Percentiles rank a stretch among this genome's conserved stretches.
Evolutionary conservation across 2,797 vertebrate species (phyloP).

Genomic region (Hydrolagus colliei): DNA sequence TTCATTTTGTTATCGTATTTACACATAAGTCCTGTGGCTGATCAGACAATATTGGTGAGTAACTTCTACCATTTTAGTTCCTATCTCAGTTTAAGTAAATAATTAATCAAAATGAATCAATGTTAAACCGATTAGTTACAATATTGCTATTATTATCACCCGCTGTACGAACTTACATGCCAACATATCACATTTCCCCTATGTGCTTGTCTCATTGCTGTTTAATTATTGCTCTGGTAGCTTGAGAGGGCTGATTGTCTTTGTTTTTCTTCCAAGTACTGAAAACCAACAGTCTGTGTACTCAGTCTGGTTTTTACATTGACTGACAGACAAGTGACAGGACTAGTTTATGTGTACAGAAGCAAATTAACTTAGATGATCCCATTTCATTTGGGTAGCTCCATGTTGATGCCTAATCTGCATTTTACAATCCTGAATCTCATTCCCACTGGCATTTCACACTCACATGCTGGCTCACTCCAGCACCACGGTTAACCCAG

Average conservation of each 20-base stretch:
- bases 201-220: background rate
- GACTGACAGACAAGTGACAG: conserved; percentile 4
- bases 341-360: background rate
- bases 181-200: background rate
- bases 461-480: background rate
- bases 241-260: no score
- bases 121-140: background rate
- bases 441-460: background rate
- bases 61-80: no score
- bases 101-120: background rate
- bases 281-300: conserved; percentile 8
- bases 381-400: background rate
- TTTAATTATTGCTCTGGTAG: background rate
- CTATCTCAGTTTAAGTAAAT: background rate
- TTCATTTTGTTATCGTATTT: background rate
- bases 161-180: background rate
- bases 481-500: conserved; percentile 13
- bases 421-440: background rate
- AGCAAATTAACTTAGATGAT: background rate
- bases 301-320: background rate
- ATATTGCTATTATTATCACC: no score
- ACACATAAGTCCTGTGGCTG: background rate
- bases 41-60: background rate
- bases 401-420: background rate
- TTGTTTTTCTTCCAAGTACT: background rate